phyloP scores from a whole-genome alignment of 2,888 invertebrate genomes.

The Pristionchus entomophagus region DNA sequence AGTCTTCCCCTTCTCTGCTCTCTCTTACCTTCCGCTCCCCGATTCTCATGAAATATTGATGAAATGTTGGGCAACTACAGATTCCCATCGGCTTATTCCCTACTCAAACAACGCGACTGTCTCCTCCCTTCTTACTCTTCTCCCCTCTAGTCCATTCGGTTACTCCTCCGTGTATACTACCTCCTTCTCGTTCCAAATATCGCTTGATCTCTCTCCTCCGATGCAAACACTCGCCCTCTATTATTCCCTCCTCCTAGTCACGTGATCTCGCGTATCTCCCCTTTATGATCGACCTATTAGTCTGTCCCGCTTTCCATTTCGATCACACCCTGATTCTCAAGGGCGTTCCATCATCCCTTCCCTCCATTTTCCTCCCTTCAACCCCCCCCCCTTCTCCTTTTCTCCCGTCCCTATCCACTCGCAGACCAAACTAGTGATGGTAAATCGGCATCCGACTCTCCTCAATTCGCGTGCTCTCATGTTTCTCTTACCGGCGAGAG shows the following conservation, averaged over 20 bases:
- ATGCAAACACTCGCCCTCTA: constrained; percentile 1
- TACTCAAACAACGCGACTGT: constrained; percentile 23
- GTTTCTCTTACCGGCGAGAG: no score
- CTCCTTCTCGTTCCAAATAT: neutral
- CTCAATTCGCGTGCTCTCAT: no score
- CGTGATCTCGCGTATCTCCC: neutral
- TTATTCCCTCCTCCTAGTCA: neutral
- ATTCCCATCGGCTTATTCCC: constrained; percentile 32
- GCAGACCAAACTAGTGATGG: neutral
- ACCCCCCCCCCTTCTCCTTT: constrained; percentile 12
- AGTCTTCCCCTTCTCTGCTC: neutral
- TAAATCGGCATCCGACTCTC: no score
- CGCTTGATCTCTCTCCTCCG: constrained; percentile 11
- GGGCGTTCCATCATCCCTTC: constrained; percentile 43
- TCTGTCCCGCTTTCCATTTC: constrained; percentile 24
- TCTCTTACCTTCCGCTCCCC: neutral
- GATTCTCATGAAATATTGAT: constrained; percentile 34
- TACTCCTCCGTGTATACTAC: neutral
- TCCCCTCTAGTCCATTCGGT: constrained; percentile 3
- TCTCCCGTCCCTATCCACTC: constrained; percentile 19
- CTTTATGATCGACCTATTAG: constrained; percentile 35
- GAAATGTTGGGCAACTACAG: neutral
- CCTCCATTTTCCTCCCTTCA: constrained; percentile 34
- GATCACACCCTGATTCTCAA: constrained; percentile 31
- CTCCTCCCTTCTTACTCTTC: neutral